These are phyloP conservation scores for Ennomos erosarius DNA, from an alignment of 2,888 invertebrate genomes.

Conservation along the genomic window DNA sequence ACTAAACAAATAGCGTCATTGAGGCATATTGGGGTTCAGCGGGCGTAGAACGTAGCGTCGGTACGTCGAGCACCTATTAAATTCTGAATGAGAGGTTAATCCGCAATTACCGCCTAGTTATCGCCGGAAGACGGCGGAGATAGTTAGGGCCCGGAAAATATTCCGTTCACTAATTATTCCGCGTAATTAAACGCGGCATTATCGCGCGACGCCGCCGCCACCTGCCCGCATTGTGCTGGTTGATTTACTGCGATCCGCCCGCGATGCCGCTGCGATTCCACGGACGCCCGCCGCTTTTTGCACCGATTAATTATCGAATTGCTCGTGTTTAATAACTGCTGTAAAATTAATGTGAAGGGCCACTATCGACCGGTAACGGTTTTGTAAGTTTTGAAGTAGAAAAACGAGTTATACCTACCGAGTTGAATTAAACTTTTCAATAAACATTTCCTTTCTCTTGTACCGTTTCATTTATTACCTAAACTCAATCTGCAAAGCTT, in stretches of 20 bases:
- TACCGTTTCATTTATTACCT: too few species aligned
- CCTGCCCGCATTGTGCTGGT: constrained; percentile 82
- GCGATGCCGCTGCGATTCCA: constrained; percentile 76
- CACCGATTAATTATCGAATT: constrained; percentile 83
- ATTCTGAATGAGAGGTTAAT: constrained; percentile 83
- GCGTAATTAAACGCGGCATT: constrained; percentile 85
- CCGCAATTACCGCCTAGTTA: constrained; percentile 85
- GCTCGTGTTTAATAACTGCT: constrained; percentile 81
- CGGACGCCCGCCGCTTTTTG: constrained; percentile 79
- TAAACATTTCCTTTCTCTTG: neutral
- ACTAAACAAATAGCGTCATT: constrained; percentile 77
- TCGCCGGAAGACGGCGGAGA: constrained; percentile 84
- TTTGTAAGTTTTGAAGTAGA: constrained; percentile 27
- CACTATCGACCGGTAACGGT: constrained; percentile 53
- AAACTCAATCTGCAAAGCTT: too few species aligned
- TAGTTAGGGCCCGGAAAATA: constrained; percentile 85
- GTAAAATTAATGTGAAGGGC: constrained; percentile 77
- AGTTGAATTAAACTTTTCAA: neutral
- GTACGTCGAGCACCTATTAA: constrained; percentile 77
- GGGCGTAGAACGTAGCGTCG: constrained; percentile 47
- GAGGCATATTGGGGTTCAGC: constrained; percentile 55
- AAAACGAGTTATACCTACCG: constrained; percentile 21
- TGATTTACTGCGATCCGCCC: constrained; percentile 83
- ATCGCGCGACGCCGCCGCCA: constrained; percentile 82
- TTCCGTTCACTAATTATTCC: constrained; percentile 86